These are phyloP conservation scores for Myzus persicae DNA, from an alignment of 1,140 invertebrate species.

Conservation along the genomic window DNA sequence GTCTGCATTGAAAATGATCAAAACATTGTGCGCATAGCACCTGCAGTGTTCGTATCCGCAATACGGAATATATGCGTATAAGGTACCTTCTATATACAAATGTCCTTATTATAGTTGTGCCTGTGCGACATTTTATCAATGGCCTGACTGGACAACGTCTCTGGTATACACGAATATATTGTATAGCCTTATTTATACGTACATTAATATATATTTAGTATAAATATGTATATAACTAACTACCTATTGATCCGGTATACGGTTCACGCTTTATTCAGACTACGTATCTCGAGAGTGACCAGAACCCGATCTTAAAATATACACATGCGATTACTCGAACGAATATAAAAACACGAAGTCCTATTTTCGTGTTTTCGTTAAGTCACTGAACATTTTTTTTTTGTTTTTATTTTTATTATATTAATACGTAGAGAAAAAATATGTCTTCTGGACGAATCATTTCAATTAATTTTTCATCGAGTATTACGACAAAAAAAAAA, in stretches of 20 bases:
- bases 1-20: constrained; percentile 16
- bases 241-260: not conserved
- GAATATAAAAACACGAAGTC: not conserved
- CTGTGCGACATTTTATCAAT: not conserved
- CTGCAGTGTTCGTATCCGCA: not conserved
- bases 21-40: not conserved
- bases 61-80: not conserved
- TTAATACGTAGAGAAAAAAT: not conserved
- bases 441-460: not conserved
- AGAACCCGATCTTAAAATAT: not conserved
- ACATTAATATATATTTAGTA: not conserved
- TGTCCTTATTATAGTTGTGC: not conserved
- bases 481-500: not conserved
- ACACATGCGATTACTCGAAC: not conserved
- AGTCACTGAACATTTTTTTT: not conserved
- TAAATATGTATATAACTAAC: not conserved
- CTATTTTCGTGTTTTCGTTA: not conserved
- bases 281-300: not conserved
- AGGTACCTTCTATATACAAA: not conserved
- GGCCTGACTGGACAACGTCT: not conserved
- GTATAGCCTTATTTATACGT: not conserved
- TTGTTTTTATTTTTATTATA: not conserved
- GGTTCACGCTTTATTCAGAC: not conserved
- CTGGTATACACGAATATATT: not conserved
- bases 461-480: not conserved